Base-by-base conservation (phyloP, 2,888 invertebrate species). In the Tinea trinotella region DNA sequence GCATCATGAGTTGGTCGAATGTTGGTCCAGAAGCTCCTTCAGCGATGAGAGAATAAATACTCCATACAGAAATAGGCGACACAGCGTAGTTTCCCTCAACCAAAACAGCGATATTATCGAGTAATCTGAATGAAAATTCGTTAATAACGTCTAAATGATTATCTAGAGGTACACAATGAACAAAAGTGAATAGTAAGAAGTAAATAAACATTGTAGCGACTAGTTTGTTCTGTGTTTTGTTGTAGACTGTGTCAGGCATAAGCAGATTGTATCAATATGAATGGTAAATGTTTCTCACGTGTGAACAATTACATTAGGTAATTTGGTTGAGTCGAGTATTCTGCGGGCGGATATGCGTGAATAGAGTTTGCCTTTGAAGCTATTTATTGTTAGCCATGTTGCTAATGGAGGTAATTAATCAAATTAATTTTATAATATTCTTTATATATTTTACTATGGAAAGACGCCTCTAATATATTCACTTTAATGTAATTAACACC, bases 21-120 rank as follows among this genome's bases (percentile, higher is more conserved):
- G 84, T 84, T 53, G 79, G 71, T 1, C 82, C 83, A 0, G 83
- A 64, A 0, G 83, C 77, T 53, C 80, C 83, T 66, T 84, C 83
- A 2, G 84, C 79, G 12, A 84, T 62, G 5, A 85, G 61, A 0
- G 85, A 65, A 60, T 83, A 78, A 18, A 82, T 66, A 53, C 74
- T 80, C 86, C 86, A 86, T 1, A 82, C 65, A 0, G 86, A 85
- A 1, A 85, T 56, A 0, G 85, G 85, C 1, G 84, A 81, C 52
- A 83, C 60, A 0, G 75, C 82, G 5, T 79, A 61, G 57, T 84
- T 84, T 59, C 71, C 76, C 2, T 82, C 78, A 69, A 79, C 75
- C 30, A 64, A 74, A 3, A 74, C 68, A 60, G 76, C 77, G 1
- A 76, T 73, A 54, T 83, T 77, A 57, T 81, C 76, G 1, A 85